phyloP scores from a whole-genome alignment of 2,797 vertebrate species.

The Urosaurus nigricauda region DNA sequence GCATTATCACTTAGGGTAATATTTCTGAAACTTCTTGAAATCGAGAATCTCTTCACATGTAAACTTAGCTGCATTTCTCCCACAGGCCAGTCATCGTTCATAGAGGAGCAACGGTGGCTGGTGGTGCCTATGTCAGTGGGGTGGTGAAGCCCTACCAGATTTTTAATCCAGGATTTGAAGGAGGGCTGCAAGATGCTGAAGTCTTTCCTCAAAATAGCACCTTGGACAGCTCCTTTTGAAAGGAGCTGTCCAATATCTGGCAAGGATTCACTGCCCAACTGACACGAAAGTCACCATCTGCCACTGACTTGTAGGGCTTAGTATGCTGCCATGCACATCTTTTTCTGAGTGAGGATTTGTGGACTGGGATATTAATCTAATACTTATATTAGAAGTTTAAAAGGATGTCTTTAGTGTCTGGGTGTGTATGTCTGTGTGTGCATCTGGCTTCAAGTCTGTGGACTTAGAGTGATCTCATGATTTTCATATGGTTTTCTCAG shows the following conservation, averaged over 20 bases:
- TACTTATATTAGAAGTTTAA: background rate
- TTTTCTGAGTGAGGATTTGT: background rate
- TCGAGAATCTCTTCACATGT: background rate
- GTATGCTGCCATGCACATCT: too few species aligned
- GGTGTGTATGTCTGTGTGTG: too few species aligned
- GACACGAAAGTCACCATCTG: too few species aligned
- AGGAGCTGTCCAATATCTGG: too few species aligned
- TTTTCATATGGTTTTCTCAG: too few species aligned
- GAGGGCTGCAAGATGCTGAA: too few species aligned
- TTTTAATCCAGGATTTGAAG: too few species aligned
- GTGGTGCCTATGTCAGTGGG: too few species aligned
- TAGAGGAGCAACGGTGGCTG: background rate
- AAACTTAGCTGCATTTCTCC: background rate
- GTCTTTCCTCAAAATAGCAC: too few species aligned
- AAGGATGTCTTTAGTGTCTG: background rate
- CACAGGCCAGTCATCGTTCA: background rate
- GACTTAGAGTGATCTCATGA: background rate
- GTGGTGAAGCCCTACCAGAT: too few species aligned
- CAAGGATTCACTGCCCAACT: too few species aligned
- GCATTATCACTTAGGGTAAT: background rate
- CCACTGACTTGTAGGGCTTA: background rate
- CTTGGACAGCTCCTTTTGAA: too few species aligned
- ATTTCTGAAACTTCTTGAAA: slow-evolving; percentile 1
- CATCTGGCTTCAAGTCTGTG: background rate
- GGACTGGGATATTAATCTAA: background rate